These are phyloP conservation scores for Wiebesia pumilae DNA, from an alignment of 1,140 invertebrate genomes.

Conservation along the genomic window DNA sequence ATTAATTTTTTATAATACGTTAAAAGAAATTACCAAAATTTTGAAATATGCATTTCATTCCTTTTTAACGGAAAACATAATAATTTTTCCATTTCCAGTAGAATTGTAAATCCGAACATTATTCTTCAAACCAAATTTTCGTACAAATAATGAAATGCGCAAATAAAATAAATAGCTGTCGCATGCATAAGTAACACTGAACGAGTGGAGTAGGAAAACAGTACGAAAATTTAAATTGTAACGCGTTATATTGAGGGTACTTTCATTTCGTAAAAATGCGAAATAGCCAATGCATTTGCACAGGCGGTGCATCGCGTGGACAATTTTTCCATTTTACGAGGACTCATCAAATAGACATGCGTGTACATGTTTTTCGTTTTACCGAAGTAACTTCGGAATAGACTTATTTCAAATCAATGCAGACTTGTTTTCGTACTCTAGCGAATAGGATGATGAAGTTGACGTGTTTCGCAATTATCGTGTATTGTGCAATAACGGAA, in stretches of 20 bases:
- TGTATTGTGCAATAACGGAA: slow-evolving; percentile 21
- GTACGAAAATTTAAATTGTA: slow-evolving; percentile 25
- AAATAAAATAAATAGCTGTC: neutral
- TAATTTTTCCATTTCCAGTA: too few species aligned
- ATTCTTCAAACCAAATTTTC: neutral
- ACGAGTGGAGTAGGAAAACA: neutral
- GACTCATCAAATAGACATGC: slow-evolving; percentile 36
- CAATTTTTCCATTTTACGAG: slow-evolving; percentile 27
- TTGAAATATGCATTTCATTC: too few species aligned
- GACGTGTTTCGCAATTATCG: slow-evolving; percentile 15
- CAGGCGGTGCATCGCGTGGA: neutral
- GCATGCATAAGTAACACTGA: slow-evolving; percentile 32
- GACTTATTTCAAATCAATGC: slow-evolving; percentile 35
- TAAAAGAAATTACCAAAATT: too few species aligned
- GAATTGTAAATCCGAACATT: neutral
- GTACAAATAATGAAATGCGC: neutral
- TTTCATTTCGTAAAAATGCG: slow-evolving; percentile 20
- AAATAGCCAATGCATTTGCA: slow-evolving; percentile 32
- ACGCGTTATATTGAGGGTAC: neutral
- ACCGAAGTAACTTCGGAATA: neutral
- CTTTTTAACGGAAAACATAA: too few species aligned
- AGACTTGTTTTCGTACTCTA: neutral
- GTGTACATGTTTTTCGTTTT: slow-evolving; percentile 41
- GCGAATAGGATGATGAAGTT: neutral
- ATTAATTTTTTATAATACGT: too few species aligned